Base-by-base conservation (phyloP, 92 coral and sea anemone species). In the Porites rus region DNA sequence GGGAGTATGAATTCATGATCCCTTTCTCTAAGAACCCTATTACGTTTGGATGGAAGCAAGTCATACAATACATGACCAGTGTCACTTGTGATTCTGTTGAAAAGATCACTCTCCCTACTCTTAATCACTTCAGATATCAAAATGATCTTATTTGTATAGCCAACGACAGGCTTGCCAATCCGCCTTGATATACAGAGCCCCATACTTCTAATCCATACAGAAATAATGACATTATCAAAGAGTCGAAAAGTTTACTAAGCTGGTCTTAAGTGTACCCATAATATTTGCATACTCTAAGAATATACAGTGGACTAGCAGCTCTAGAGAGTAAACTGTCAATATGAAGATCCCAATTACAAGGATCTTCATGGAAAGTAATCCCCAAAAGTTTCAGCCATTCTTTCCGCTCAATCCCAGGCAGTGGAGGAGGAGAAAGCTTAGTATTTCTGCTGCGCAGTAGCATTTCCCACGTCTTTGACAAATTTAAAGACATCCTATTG, bases 251-350 rank as follows among this genome's bases (percentile, higher is more conserved):
- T 20, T 60, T 65, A 31, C 78, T 78, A 52, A 91, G 82, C 14
- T 87, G 84, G 19, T 82, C 78, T 71, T 73, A 20, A 46, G 88
- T 24, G 62, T 86, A 91, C 10, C 94, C 94, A 87, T 82, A 87
- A 13, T 68, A 81, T 54, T 91, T 87, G 58, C 91, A 87, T n/a
- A 87, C 91, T 61, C 91, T 80, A 69, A 83, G 46, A 50, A 91
- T 83, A 69, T 83, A 77, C 59, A 87, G 19, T 61, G 89, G 60
- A 61, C 67, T 46, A 73, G 91, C 24, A 73, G 89, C 91, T 84
- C 83, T 91, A 65, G 83, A 56, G 21, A 86, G 69, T 69, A 86
- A 31, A 46, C 18, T 14, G 51, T 87, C 72, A 56, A 87, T 74
- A 59, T 82, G 88, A 25, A 43, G 43, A 69, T 82, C 87, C 88